These are phyloP conservation scores for Trichogramma evanescens DNA, from an alignment of 2,888 invertebrate genomes.

Conservation along the genomic window DNA sequence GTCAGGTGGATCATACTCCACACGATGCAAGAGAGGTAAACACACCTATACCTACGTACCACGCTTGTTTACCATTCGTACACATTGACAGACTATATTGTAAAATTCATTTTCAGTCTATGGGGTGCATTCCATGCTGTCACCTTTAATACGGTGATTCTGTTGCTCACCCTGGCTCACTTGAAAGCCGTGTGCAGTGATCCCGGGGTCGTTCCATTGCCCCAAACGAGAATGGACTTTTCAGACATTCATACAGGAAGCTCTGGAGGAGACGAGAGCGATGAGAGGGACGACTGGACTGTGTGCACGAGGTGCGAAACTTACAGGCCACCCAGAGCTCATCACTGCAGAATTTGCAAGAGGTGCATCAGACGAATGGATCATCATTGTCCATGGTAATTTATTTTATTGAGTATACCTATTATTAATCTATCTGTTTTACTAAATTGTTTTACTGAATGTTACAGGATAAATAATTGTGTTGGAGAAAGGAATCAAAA, in stretches of 20 bases:
- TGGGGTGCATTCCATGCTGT: conserved; percentile 78
- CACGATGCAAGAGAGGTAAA: conserved; percentile 71
- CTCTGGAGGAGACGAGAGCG: conserved; percentile 45
- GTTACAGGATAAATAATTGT: conserved; percentile 77
- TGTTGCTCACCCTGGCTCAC: conserved; percentile 70
- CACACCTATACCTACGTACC: conserved; percentile 30
- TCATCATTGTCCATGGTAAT: conserved; percentile 76
- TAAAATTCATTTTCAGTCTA: conserved; percentile 53
- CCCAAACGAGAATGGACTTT: conserved; percentile 67
- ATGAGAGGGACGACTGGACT: conserved; percentile 64
- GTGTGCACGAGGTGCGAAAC: conserved; percentile 76
- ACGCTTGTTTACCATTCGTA: not conserved
- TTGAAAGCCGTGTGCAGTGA: conserved; percentile 82
- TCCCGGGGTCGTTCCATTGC: conserved; percentile 79
- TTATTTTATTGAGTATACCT: conserved; percentile 3
- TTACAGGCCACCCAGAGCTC: conserved; percentile 74
- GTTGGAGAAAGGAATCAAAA: conserved; percentile 89
- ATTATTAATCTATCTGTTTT: not conserved
- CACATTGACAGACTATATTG: not conserved
- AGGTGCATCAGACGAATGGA: conserved; percentile 76
- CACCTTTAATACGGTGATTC: conserved; percentile 70
- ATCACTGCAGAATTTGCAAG: conserved; percentile 82
- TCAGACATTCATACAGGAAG: conserved; percentile 68
- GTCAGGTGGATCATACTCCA: conserved; percentile 75
- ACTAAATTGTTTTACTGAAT: not conserved